Evolutionary conservation across 1,140 invertebrate species (phyloP), one percentile per base, ranked within the genome.

Genomic region (Panagrolaimus sp.): DNA sequence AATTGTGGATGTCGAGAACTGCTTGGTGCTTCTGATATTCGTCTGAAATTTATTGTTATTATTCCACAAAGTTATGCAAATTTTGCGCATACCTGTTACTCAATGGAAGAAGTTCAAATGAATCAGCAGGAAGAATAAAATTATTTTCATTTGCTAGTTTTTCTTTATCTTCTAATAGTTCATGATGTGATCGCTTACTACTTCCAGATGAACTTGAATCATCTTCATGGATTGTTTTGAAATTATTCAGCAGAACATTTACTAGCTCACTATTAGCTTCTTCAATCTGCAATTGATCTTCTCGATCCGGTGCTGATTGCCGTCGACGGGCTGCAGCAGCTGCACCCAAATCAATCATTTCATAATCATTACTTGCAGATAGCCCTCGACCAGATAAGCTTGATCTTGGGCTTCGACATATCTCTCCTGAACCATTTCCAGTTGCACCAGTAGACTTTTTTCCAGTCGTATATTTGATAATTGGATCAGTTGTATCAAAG

Each of bases 401-500:
- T 38, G 31, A 38, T 38, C 31, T 38, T 38, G 31, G 31, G 7
- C 31, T 38, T 38, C 31, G 31, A 38, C 31, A 38, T 4, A 38
- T 38, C 7, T 38, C 31, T 38, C 31, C 31, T 38, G 31, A 38
- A 38, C 31, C 31, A 38, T 38, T 38, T 38, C 31, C 31, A 38
- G 31, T 38, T 38, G 31, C 7, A 7, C 31, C 31, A 38, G 2
- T 38, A n/a, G n/a, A n/a, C 11, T 27, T 20, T 23, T 57, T 57
- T 13, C 20, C 3, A 25, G 14, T 20, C 8, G 20, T 57, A 27
- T 57, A 57, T 57, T 57, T 67, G 11, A 75, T 68, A 11, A 93
- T 89, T 78, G 90, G 90, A 83, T 95, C 91, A 14, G 89, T 90
- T 13, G 92, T 95, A 84, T 98, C 95, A 86, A 96, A 98, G 84